phyloP scores from a whole-genome alignment of 2,888 invertebrate species.

The Beris chalybata region DNA sequence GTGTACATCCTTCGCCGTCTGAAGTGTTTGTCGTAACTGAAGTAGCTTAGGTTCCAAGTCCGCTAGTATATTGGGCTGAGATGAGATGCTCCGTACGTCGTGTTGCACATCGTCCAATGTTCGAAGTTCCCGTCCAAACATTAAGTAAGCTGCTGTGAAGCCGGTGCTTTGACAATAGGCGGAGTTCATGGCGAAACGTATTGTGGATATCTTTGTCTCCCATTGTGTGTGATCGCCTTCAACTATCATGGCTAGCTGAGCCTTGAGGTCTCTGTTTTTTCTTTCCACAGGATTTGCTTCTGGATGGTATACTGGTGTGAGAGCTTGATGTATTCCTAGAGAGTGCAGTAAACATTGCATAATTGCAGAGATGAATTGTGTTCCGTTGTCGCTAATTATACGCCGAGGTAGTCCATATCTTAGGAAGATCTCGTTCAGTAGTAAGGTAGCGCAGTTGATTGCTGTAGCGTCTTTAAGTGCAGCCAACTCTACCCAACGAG shows the following conservation, averaged over 20 bases:
- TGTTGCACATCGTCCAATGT: constrained; percentile 43
- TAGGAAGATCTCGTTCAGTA: constrained; percentile 47
- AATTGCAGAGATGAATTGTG: constrained; percentile 47
- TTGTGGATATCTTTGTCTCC: constrained; percentile 44
- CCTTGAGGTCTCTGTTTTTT: neutral
- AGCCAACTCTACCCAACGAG: constrained; percentile 46
- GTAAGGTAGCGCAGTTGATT: constrained; percentile 25
- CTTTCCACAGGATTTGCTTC: constrained; percentile 48
- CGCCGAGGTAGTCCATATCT: constrained; percentile 47
- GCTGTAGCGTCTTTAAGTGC: constrained; percentile 45
- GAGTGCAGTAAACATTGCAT: constrained; percentile 46
- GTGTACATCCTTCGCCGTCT: too few relatives aligned
- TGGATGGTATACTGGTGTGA: constrained; percentile 47
- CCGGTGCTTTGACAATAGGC: constrained; percentile 42
- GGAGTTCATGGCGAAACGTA: constrained; percentile 46
- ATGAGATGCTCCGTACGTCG: neutral
- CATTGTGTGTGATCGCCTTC: constrained; percentile 43
- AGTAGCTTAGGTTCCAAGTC: too few relatives aligned
- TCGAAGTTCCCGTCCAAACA: constrained; percentile 46
- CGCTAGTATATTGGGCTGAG: too few relatives aligned
- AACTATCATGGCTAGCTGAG: constrained; percentile 40
- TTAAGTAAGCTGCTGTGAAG: constrained; percentile 46
- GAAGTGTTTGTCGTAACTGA: too few relatives aligned
- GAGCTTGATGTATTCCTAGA: neutral
- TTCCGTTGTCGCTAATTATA: constrained; percentile 49